Conservation (phyloP, 1,140 invertebrate genomes). For the Archivesica marissinica region DNA sequence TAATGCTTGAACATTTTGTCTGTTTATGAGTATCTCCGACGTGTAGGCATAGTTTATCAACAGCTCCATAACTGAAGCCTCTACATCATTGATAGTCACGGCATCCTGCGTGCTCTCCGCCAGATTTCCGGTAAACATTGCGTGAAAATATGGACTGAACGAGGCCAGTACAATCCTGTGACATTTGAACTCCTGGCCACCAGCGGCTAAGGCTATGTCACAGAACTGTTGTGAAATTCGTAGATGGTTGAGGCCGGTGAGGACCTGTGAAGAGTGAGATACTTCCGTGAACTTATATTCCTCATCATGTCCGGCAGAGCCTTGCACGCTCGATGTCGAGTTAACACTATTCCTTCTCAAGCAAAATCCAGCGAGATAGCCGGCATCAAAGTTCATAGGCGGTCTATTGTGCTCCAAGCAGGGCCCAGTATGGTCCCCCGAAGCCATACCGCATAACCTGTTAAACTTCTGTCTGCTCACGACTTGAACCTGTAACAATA, state of each 20-base stretch:
- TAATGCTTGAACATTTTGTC: conserved; percentile 85
- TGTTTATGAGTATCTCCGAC: conserved; percentile 84
- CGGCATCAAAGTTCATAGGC: conserved; percentile 39
- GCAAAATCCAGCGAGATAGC: conserved; percentile 7
- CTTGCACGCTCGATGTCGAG: conserved; percentile 44
- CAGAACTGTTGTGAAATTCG: conserved; percentile 82
- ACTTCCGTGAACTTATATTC: conserved; percentile 73
- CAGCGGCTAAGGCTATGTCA: conserved; percentile 84
- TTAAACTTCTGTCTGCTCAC: too few relatives aligned
- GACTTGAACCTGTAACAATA: too few relatives aligned
- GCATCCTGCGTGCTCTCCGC: conserved; percentile 84
- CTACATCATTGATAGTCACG: conserved; percentile 85
- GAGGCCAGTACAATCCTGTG: conserved; percentile 85
- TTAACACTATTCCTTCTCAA: conserved; percentile 51
- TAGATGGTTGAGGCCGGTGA: conserved; percentile 85
- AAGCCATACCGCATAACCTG: too few relatives aligned
- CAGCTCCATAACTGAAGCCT: conserved; percentile 83
- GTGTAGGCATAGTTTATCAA: conserved; percentile 86
- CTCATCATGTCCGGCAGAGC: conserved; percentile 55
- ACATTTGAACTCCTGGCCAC: conserved; percentile 83
- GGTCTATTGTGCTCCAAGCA: conserved; percentile 15
- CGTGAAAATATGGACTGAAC: conserved; percentile 85
- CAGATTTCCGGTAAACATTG: conserved; percentile 84
- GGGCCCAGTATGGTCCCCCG: conserved; percentile 12
- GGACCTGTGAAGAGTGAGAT: conserved; percentile 78